A percentile compares a stretch with the other conserved stretches of the same genome.
Evolutionary conservation across 2,888 invertebrate species (phyloP).

Genomic region (Cantharis lateralis): DNA sequence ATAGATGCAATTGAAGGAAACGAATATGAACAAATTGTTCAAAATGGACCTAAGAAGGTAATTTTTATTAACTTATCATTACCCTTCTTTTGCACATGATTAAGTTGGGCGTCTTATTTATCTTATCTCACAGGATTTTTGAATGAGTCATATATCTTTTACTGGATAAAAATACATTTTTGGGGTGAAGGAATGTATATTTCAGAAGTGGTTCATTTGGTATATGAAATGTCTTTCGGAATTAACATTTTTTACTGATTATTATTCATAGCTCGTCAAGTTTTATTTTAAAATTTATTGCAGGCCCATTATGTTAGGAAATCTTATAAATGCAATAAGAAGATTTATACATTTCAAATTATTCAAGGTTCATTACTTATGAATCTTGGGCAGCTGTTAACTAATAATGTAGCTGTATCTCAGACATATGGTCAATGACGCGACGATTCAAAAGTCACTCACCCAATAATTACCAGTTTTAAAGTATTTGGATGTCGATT

Average conservation of each 20-base stretch:
- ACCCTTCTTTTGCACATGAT: neutral
- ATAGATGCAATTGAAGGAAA: constrained; percentile 58
- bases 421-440: constrained; percentile 27
- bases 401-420: constrained; percentile 5
- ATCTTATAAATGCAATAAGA: neutral
- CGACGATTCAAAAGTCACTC: constrained; percentile 21
- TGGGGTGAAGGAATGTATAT: neutral
- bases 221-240: neutral
- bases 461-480: constrained; percentile 27
- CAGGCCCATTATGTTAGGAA: neutral
- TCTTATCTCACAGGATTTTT: neutral
- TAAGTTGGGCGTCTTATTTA: neutral
- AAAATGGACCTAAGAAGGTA: constrained; percentile 69
- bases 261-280: neutral
- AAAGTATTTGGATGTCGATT: constrained; percentile 8
- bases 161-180: too few relatives aligned
- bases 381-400: constrained; percentile 8
- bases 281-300: neutral
- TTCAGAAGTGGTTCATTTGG: neutral
- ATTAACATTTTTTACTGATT: neutral
- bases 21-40: constrained; percentile 68
- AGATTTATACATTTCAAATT: neutral
- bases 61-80: constrained; percentile 44
- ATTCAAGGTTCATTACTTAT: constrained; percentile 3
- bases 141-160: constrained; percentile 9